Evolutionary conservation across 2,888 invertebrate genomes (phyloP).

Genomic region (Maniola hyperantus): DNA sequence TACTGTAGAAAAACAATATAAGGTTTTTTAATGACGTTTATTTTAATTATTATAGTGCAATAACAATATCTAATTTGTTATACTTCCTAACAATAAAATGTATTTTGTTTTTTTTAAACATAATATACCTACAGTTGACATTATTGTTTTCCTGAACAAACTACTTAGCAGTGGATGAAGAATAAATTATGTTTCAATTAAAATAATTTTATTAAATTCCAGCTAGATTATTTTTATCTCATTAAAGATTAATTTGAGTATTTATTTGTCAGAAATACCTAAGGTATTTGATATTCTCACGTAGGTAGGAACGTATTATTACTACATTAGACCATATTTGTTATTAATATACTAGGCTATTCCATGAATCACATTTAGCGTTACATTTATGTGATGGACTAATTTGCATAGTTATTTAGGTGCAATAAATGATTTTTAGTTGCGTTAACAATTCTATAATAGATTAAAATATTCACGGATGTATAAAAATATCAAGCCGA

Average conservation of each 20-base stretch:
- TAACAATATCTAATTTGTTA: no score
- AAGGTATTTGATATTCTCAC: background rate
- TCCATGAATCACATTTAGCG: slow-evolving; percentile 1
- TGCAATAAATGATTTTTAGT: slow-evolving; percentile 13
- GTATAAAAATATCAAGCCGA: background rate
- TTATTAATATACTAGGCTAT: background rate
- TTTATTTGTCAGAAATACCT: slow-evolving; percentile 1
- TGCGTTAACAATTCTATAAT: background rate
- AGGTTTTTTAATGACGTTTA: no score
- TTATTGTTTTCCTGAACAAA: background rate
- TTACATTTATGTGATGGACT: background rate
- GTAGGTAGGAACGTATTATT: background rate
- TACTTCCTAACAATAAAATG: no score
- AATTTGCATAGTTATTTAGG: background rate
- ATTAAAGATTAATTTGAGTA: slow-evolving; percentile 1
- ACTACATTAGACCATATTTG: background rate
- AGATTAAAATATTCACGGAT: background rate
- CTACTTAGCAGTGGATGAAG: background rate
- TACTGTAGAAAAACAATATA: no score
- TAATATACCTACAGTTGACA: no score
- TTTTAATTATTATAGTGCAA: no score
- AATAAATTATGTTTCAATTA: background rate
- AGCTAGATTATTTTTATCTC: background rate
- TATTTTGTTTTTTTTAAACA: no score
- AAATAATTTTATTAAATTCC: background rate